Percentiles rank a stretch among this genome's conserved stretches.
phyloP scores from a whole-genome alignment of 2,113 vertebrate species.

The Anolis carolinensis region DNA sequence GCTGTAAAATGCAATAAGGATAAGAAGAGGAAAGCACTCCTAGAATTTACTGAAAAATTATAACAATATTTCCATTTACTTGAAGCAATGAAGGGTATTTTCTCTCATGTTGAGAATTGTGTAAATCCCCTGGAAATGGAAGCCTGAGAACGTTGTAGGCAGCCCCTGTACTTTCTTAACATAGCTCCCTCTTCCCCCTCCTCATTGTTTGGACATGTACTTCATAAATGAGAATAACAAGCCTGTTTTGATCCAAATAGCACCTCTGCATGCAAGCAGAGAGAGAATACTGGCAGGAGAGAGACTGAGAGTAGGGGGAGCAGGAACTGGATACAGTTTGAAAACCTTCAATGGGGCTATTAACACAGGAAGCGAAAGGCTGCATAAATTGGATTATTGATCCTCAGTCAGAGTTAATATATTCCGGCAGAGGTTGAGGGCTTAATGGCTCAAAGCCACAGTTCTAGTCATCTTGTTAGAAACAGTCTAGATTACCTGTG shows the following conservation, averaged over 20 bases:
- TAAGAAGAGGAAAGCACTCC: neutral
- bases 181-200: neutral
- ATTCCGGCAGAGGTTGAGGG: neutral
- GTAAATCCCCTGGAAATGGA: neutral
- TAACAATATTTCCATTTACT: neutral
- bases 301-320: too few species aligned
- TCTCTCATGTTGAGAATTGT: neutral
- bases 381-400: slow-evolving; percentile 22
- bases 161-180: neutral
- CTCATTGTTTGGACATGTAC: neutral
- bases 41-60: neutral
- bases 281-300: neutral
- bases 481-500: neutral
- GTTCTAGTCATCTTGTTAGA: neutral
- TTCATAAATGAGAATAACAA: neutral
- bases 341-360: neutral
- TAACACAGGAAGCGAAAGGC: slow-evolving; percentile 3
- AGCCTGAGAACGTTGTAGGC: neutral
- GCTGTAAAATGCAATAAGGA: neutral
- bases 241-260: neutral
- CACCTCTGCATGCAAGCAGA: neutral
- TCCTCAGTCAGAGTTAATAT: slow-evolving; percentile 13
- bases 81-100: neutral
- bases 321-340: neutral
- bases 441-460: neutral